phyloP scores from a whole-genome alignment of 2,113 vertebrate species.

The Aphelocoma coerulescens region DNA sequence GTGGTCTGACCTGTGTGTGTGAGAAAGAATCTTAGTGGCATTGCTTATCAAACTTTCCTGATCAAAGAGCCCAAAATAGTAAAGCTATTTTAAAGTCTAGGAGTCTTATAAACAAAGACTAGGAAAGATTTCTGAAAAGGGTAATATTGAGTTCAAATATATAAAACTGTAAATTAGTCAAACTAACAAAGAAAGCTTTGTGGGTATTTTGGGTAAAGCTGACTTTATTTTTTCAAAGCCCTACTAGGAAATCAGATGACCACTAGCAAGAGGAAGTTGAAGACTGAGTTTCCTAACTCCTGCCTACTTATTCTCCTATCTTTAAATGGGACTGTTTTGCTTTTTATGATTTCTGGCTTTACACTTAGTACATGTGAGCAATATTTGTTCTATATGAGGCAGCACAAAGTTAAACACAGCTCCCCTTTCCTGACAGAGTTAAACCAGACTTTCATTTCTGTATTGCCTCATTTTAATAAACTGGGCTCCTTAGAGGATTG shows the following conservation, averaged over 20 bases:
- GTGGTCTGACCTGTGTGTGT: background rate
- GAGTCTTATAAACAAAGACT: background rate
- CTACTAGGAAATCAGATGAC: background rate
- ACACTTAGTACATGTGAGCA: background rate
- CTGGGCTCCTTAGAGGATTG: background rate
- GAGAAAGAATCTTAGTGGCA: background rate
- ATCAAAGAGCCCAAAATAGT: background rate
- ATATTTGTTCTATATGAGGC: background rate
- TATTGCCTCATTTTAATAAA: background rate
- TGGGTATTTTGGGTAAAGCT: background rate
- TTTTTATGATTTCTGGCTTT: background rate
- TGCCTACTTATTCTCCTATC: background rate
- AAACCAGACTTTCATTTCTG: background rate
- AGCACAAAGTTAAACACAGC: background rate
- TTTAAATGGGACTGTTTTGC: background rate
- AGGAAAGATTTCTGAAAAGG: background rate
- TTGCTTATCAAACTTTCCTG: background rate
- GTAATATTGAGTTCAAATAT: background rate
- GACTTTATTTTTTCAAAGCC: background rate
- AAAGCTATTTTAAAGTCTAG: background rate
- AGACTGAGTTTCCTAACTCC: background rate
- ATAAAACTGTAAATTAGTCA: background rate
- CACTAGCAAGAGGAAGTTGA: background rate
- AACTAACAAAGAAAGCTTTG: background rate
- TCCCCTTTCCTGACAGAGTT: background rate